Evolutionary conservation across 2,888 invertebrate genomes (phyloP), one percentile per base, ranked within the genome.

Genomic region (Formica aserva): DNA sequence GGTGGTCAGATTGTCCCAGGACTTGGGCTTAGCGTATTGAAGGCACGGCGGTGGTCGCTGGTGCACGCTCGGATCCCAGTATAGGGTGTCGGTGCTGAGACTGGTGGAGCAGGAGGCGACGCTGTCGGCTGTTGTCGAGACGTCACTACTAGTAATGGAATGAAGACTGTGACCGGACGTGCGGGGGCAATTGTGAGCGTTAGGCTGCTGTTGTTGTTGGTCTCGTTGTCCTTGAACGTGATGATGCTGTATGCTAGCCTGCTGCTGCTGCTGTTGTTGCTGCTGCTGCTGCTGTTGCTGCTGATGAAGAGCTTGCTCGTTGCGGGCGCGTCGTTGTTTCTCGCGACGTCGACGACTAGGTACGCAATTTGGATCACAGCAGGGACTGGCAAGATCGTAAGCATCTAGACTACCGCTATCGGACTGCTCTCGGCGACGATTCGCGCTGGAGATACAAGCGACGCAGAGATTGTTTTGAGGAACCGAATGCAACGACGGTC

Each of bases 1-100:
- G 1, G 98, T 98, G 0, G 98, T 97, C 78, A 98, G 95, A 94
- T 98, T 98, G 93, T 98, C 98, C 98, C 98, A 98, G 0, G 98
- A 98, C 94, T 98, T 98, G 0, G 98, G 98, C 92, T 98, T 98
- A 86, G 95, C 92, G 92, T 94, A 93, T 91, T 95, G 95, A 41
- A 95, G 93, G 85, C 95, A 95, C 77, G 94, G 93, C 4, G 95
- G 94, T 38, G 95, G 94, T 63, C 94, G 94, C 35, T 93, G 93
- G 66, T 94, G 96, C 93, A 86, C 95, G 67, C 95, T 95, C 1
- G 95, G 95, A 90, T 98, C 98, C 97, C 98, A 98, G 93, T 98
- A 98, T 0, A 98, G 95, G 1, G 98, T 98, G 91, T 98, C 98
- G 9, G 98, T 98, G 93, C 98, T 98, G 18, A 98, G 95, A 0